These are phyloP conservation scores for Heliconius erato DNA, from an alignment of 2,888 invertebrate genomes.

Conservation along the genomic window DNA sequence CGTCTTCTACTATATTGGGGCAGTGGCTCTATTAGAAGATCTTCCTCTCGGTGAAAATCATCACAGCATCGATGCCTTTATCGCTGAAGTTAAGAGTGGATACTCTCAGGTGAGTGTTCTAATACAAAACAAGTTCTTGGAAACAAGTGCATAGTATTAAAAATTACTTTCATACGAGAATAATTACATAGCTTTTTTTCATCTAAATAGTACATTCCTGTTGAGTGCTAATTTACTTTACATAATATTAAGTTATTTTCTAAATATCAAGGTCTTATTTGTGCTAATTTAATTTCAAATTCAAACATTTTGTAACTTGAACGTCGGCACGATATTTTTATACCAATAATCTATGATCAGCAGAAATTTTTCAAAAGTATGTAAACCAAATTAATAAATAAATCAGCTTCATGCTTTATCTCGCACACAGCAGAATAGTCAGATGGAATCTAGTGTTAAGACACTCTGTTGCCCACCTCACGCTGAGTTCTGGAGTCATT, in stretches of 20 bases:
- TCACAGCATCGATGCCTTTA: constrained; percentile 86
- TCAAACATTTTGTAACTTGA: background rate
- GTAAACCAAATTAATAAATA: background rate
- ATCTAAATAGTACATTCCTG: background rate
- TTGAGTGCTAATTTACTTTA: background rate
- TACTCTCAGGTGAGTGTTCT: constrained; percentile 87
- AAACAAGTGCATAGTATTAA: background rate
- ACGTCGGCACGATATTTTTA: background rate
- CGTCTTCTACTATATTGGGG: constrained; percentile 93
- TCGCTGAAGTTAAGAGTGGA: constrained; percentile 88
- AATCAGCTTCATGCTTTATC: too few relatives aligned
- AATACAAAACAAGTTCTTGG: background rate
- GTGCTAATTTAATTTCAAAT: background rate
- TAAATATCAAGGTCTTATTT: constrained; percentile 4
- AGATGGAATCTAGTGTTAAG: too few relatives aligned
- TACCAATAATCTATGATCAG: background rate
- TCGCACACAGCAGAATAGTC: too few relatives aligned
- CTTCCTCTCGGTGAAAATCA: constrained; percentile 87
- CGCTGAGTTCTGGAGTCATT: too few relatives aligned
- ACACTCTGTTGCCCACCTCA: too few relatives aligned
- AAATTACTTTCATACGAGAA: background rate
- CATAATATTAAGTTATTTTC: background rate
- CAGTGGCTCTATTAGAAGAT: constrained; percentile 96
- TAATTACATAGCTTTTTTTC: background rate
- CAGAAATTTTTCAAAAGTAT: background rate